Percentiles rank a stretch among this genome's conserved stretches.
Conservation (phyloP, 1,140 invertebrate species). For the Diachasmimorpha longicaudata region DNA sequence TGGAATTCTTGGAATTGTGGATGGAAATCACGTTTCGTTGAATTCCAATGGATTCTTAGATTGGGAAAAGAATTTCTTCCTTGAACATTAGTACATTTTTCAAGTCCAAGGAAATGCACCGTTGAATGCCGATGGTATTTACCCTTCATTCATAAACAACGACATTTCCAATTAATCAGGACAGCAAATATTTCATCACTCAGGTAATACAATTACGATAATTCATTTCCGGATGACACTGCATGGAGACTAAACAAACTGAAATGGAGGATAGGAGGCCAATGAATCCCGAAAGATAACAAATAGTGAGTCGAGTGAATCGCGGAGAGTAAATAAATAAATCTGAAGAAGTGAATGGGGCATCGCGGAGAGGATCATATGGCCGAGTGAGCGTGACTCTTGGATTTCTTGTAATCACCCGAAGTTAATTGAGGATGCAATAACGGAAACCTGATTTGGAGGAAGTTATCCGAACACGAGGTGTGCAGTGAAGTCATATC, state of each 20-base stretch:
- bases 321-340: not conserved
- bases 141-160: not conserved
- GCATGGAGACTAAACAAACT: not conserved
- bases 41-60: too few species aligned
- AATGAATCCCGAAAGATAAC: not conserved
- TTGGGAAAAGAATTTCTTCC: too few species aligned
- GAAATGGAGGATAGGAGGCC: not conserved
- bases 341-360: constrained; percentile 3
- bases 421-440: constrained; percentile 20
- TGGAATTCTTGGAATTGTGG: too few species aligned
- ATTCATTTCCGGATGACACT: not conserved
- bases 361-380: not conserved
- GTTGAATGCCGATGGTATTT: not conserved
- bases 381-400: not conserved
- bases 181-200: not conserved
- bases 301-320: not conserved
- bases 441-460: not conserved
- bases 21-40: too few species aligned
- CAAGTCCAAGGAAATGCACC: too few species aligned
- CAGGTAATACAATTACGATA: not conserved
- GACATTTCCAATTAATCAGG: not conserved
- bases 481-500: not conserved
- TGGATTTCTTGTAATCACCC: constrained; percentile 23
- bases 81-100: too few species aligned
- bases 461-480: not conserved